phyloP scores from a whole-genome alignment of 2,113 vertebrate genomes.

The Brachyhypopomus gauderio region DNA sequence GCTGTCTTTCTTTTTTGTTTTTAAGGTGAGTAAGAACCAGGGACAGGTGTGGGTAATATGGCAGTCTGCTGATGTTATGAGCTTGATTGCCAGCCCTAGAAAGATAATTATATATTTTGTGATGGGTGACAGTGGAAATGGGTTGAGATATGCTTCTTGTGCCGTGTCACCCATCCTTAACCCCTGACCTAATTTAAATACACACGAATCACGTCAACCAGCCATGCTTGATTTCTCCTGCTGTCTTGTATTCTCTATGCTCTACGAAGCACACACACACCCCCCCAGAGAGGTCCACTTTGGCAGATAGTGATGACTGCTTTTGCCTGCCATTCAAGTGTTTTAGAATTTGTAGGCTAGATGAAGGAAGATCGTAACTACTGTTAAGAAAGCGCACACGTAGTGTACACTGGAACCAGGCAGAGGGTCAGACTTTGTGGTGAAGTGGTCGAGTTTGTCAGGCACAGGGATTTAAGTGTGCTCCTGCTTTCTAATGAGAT shows the following conservation, averaged over 20 bases:
- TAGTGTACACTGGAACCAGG: background rate
- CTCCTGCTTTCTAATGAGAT: constrained; percentile 68
- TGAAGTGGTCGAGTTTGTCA: constrained; percentile 32
- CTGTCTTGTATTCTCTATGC: constrained; percentile 35
- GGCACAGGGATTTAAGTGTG: constrained; percentile 25
- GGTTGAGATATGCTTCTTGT: too few relatives aligned
- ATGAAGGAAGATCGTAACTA: background rate
- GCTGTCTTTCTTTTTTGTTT: background rate
- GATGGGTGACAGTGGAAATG: too few relatives aligned
- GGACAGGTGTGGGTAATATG: too few relatives aligned
- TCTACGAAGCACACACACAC: constrained; percentile 33
- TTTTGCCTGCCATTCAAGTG: background rate
- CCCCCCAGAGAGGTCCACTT: constrained; percentile 3
- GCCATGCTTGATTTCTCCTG: constrained; percentile 6
- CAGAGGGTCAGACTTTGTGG: constrained; percentile 26
- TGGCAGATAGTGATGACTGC: constrained; percentile 7
- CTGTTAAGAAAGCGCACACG: constrained; percentile 17
- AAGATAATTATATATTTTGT: too few relatives aligned
- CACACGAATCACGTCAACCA: background rate
- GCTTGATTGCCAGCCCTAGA: too few relatives aligned
- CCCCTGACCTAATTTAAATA: constrained; percentile 1
- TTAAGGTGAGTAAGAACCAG: too few relatives aligned
- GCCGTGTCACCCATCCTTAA: too few relatives aligned
- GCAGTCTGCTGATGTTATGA: too few relatives aligned
- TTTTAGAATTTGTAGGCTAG: constrained; percentile 1